Conservation (phyloP, 2,888 invertebrate species). For the Drosophila mimica region DNA sequence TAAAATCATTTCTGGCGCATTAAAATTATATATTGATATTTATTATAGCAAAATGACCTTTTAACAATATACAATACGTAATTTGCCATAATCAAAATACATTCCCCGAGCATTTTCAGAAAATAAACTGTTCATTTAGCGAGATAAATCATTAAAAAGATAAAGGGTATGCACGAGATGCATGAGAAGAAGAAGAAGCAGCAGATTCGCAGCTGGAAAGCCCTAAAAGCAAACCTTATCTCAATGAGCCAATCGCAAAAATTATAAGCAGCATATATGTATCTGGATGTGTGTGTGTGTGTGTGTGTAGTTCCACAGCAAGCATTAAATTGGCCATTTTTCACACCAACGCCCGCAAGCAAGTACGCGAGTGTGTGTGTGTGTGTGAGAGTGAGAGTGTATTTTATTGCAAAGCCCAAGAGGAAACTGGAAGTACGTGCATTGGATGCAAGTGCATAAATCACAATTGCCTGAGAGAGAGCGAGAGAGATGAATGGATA, state of each 20-base stretch:
- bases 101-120: slow-evolving; percentile 3
- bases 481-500: slow-evolving; percentile 18
- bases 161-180: slow-evolving; percentile 25
- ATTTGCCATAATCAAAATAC: slow-evolving; percentile 23
- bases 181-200: not conserved
- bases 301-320: slow-evolving; percentile 3
- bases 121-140: slow-evolving; percentile 55
- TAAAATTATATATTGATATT: not conserved
- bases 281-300: not conserved
- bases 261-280: slow-evolving; percentile 33
- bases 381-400: not conserved
- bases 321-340: slow-evolving; percentile 68
- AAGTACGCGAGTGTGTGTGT: not conserved
- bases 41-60: not conserved
- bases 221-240: slow-evolving; percentile 28
- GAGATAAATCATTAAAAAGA: slow-evolving; percentile 40
- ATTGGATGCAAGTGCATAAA: slow-evolving; percentile 58
- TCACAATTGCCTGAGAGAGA: slow-evolving; percentile 57
- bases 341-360: slow-evolving; percentile 49
- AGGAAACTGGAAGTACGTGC: slow-evolving; percentile 16
- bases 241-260: slow-evolving; percentile 49
- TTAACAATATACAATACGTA: not conserved
- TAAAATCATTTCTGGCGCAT: not conserved
- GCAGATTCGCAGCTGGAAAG: slow-evolving; percentile 3
- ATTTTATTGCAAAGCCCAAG: slow-evolving; percentile 4